Evolutionary conservation across 2,888 invertebrate species (phyloP), one percentile per base, ranked within the genome.

Genomic region (Ochropacha duplaris): DNA sequence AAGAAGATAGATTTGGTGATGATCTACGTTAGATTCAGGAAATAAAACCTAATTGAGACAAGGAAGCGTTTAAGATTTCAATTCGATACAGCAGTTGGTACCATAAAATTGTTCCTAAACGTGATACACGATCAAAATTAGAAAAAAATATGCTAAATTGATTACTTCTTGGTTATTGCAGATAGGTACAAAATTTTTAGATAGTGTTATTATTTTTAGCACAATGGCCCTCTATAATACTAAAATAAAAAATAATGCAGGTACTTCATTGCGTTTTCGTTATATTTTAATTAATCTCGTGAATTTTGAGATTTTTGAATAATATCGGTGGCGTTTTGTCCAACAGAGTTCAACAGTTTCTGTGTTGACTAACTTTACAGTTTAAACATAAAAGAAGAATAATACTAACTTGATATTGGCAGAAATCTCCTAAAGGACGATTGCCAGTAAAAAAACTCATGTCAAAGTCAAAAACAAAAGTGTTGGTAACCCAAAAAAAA

Each of bases 401-500:
- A n/a, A n/a, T n/a, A n/a, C n/a, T n/a, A n/a, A n/a, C n/a, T n/a
- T n/a, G n/a, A n/a, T n/a, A n/a, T n/a, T n/a, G n/a, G n/a, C n/a
- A n/a, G n/a, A n/a, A n/a, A n/a, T n/a, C n/a, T n/a, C n/a, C n/a
- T n/a, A n/a, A n/a, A n/a, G n/a, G n/a, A n/a, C n/a, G n/a, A n/a
- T n/a, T n/a, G n/a, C n/a, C n/a, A n/a, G 52, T 22, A 52, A 31
- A 56, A 22, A 22, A 49, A 60, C 55, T 56, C 61, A 64, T 58
- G 60, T 62, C 65, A 58, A 56, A 61, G 65, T 58, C 63, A 57
- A 55, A 62, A 66, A 62, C 64, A 62, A 66, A 64, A 65, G 59
- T 61, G 65, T 57, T 9, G 62, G 70, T 75, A 71, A 71, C 72
- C 66, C 76, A 80, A 81, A 81, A 83, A 79, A 75, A 76, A 62